A percentile compares a stretch with the other conserved stretches of the same genome.
Evolutionary conservation across 2,113 vertebrate genomes (phyloP).

Genomic region (Halcyon malimbica): DNA sequence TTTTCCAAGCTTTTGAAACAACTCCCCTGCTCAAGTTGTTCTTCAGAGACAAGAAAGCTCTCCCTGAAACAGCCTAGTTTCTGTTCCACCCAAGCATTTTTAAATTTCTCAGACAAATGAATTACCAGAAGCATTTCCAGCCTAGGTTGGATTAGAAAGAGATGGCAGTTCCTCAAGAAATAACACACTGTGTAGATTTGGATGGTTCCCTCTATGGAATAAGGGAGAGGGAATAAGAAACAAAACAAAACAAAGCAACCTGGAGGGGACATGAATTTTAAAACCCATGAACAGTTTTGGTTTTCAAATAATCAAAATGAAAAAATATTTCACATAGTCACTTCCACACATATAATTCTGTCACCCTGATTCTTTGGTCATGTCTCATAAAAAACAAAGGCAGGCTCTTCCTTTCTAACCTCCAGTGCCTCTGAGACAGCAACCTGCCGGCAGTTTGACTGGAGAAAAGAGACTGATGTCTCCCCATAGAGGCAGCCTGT

Average conservation of each 20-base stretch:
- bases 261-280: conserved; percentile 54
- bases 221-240: conserved; percentile 26
- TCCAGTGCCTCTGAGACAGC: neutral
- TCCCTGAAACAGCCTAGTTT: neutral
- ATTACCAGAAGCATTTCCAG: conserved; percentile 48
- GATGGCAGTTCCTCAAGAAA: conserved; percentile 33
- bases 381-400: neutral
- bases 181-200: conserved; percentile 29
- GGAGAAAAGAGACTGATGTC: neutral
- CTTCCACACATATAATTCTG: neutral
- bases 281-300: conserved; percentile 23
- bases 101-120: conserved; percentile 33
- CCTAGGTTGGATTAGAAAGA: neutral
- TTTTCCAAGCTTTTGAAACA: neutral
- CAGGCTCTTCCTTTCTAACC: neutral
- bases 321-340: neutral
- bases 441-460: neutral
- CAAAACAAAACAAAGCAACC: conserved; percentile 36
- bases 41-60: neutral
- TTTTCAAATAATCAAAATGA: conserved; percentile 38
- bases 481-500: neutral
- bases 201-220: conserved; percentile 41
- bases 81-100: neutral
- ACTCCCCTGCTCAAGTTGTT: neutral
- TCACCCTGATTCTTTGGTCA: neutral